These are phyloP conservation scores for Pipistrellus pipistrellus DNA, from an alignment of 2,797 vertebrate species.

Conservation along the genomic window DNA sequence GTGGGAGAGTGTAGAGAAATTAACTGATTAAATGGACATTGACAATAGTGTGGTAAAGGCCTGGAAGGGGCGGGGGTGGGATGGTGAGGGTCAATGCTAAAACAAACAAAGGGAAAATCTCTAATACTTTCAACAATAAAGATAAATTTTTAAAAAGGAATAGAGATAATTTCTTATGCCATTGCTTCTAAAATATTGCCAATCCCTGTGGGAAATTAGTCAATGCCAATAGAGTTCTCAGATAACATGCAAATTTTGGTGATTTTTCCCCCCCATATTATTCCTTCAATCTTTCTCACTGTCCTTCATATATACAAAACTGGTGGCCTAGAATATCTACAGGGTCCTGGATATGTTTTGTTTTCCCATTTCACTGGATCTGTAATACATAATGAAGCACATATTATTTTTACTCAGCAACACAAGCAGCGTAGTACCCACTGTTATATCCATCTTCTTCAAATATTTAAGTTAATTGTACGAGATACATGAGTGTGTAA, in stretches of 20 bases:
- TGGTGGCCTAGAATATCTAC: background rate
- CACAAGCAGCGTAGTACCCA: background rate
- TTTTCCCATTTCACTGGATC: background rate
- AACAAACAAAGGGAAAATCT: no score
- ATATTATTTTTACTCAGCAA: conserved; percentile 52
- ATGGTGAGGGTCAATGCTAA: no score
- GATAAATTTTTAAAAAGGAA: background rate
- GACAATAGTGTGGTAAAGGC: no score
- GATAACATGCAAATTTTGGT: background rate
- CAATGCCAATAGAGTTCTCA: conserved; percentile 46
- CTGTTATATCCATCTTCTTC: background rate
- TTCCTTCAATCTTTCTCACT: background rate
- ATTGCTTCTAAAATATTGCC: conserved; percentile 43
- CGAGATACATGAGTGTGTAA: background rate
- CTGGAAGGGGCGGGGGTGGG: no score
- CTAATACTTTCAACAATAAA: no score
- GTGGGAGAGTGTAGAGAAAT: no score
- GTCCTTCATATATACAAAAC: conserved; percentile 27
- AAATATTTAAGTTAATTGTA: background rate
- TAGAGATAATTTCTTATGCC: conserved; percentile 40
- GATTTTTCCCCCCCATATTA: background rate
- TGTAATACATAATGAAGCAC: background rate
- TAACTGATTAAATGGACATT: no score
- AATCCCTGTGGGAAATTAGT: conserved; percentile 52
- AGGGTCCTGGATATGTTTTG: conserved; percentile 5